Evolutionary conservation across 2,113 vertebrate genomes (phyloP).

Genomic region (Cettia cetti): DNA sequence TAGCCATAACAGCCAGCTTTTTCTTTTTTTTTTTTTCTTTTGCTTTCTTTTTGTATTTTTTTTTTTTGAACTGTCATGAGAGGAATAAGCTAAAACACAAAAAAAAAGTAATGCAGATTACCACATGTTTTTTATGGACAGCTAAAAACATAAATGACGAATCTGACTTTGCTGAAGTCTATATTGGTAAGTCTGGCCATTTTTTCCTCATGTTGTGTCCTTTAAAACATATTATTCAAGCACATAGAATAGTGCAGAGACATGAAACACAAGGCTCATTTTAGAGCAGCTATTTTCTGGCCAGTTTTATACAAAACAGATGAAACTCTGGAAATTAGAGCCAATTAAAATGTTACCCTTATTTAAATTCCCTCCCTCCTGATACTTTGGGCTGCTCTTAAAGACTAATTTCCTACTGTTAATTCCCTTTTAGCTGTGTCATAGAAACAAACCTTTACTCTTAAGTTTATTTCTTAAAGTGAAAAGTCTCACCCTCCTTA

Average conservation of each 20-base stretch:
- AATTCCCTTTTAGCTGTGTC: background rate
- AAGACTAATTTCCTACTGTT: background rate
- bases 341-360: background rate
- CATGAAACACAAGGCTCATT: background rate
- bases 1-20: background rate
- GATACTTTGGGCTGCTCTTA: background rate
- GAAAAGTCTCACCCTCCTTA: background rate
- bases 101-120: background rate
- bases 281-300: background rate
- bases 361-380: background rate
- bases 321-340: background rate
- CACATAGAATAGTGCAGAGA: background rate
- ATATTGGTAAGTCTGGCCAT: background rate
- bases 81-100: background rate
- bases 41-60: background rate
- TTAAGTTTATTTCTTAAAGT: background rate
- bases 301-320: background rate
- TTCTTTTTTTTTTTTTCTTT: background rate
- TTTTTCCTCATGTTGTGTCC: background rate
- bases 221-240: background rate
- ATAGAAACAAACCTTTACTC: background rate
- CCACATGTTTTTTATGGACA: background rate
- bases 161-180: background rate
- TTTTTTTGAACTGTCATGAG: background rate
- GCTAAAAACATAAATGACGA: background rate